Base-by-base conservation (phyloP, 2,888 invertebrate species). In the Latheticus oryzae region DNA sequence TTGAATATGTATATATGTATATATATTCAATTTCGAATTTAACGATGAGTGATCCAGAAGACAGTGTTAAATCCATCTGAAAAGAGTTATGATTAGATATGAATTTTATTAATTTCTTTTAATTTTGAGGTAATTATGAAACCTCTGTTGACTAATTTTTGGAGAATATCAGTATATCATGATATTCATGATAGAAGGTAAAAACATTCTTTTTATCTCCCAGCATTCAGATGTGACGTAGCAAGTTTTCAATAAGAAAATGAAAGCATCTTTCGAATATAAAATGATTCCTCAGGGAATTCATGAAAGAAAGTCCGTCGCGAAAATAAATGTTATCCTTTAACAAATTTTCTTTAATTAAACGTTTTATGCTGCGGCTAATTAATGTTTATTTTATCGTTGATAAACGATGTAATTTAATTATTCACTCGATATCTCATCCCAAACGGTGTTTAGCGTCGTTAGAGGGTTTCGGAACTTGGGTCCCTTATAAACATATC, bases 381-480 rank as follows among this genome's bases (percentile, higher is more conserved):
- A 67, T 67, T 67, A 67, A 66, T 66, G 67, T 66, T 67, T 67
- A 65, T 67, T 67, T 67, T 66, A 67, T 67, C 66, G 65, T 51
- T 65, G 67, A 67, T 67, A 66, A 67, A 67, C 64, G 64, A 62
- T 62, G 62, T 63, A 63, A 65, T 67, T 66, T 66, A 67, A 67
- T 67, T 67, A 66, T 61, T 61, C 62, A 54, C 63, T 57, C 63
- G 66, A 64, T 66, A 63, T 65, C 65, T 65, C 59, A 55, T 59
- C 60, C 58, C 48, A 42, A 62, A 62, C 51, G 62, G 59, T 64
- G 57, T 64, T 64, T 60, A 57, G 64, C 51, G 59, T 58, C 57
- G 62, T 56, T 57, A 53, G 50, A 58, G 59, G 54, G 53, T 54
- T 42, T 48, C 28, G 52, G 43, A 51, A 28, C 45, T 51, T 51